phyloP scores from a whole-genome alignment of 92 coral and sea anemone genomes.

The Phenganax stokvisi region DNA sequence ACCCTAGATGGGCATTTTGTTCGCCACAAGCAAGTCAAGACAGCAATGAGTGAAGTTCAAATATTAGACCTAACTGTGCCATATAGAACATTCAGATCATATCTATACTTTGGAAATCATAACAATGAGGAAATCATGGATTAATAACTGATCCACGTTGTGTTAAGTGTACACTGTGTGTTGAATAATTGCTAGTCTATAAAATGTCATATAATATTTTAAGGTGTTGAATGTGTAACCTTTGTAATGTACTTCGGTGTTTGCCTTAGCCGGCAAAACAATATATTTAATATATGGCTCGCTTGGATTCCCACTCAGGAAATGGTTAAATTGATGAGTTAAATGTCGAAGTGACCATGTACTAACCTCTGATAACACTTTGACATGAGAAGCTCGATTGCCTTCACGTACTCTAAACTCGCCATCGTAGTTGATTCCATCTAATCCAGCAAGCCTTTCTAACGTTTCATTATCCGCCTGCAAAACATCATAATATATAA shows the following conservation, averaged over 20 bases:
- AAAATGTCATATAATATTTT: neutral
- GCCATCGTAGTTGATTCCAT: conserved; percentile 83
- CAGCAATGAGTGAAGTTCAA: neutral
- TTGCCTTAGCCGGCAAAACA: conserved; percentile 27
- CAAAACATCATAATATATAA: conserved; percentile 34
- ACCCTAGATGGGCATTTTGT: conserved; percentile 19
- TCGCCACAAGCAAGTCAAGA: neutral
- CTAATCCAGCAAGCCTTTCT: conserved; percentile 84
- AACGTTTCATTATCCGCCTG: conserved; percentile 92
- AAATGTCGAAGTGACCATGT: conserved; percentile 14
- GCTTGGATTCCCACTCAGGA: neutral
- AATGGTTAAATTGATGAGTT: conserved; percentile 43
- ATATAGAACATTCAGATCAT: conserved; percentile 14
- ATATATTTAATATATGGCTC: conserved; percentile 22
- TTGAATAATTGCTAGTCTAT: conserved; percentile 21
- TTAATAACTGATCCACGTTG: neutral
- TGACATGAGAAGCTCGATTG: conserved; percentile 65
- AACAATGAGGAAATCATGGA: conserved; percentile 1
- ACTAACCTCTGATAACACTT: conserved; percentile 41
- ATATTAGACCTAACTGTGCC: conserved; percentile 2
- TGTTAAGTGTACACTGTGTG: conserved; percentile 2
- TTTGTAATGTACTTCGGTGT: conserved; percentile 21
- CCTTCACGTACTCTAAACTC: conserved; percentile 65
- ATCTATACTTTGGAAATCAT: conserved; percentile 8
- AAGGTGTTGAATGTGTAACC: neutral